Conservation (phyloP, 2,888 invertebrate species). For the Trissolcus japonicus region DNA sequence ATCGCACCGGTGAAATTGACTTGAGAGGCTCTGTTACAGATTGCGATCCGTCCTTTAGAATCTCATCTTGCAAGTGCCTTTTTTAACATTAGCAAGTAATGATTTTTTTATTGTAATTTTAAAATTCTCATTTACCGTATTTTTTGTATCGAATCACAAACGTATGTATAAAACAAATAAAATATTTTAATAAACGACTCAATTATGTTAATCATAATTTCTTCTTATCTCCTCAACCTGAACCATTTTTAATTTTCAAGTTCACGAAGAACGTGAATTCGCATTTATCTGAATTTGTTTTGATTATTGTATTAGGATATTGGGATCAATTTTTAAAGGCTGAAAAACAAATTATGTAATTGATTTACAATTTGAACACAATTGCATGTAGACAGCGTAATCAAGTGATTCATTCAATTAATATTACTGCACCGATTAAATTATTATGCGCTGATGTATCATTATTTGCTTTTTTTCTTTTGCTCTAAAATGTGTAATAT, state of each 20-base stretch:
- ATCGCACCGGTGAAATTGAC: constrained; percentile 12
- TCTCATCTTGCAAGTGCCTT: constrained; percentile 60
- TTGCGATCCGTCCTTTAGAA: constrained; percentile 63
- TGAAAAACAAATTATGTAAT: constrained; percentile 27
- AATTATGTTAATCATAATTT: constrained; percentile 4
- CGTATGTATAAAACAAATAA: constrained; percentile 50
- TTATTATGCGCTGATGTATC: neutral
- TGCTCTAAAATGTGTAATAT: neutral
- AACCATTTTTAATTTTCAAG: neutral
- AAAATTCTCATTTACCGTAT: constrained; percentile 51
- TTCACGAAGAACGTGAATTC: too few species aligned
- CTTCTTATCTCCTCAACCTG: too few species aligned
- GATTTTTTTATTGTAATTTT: constrained; percentile 43
- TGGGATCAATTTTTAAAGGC: constrained; percentile 11
- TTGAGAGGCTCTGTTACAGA: constrained; percentile 30
- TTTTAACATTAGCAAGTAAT: constrained; percentile 46
- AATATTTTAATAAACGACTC: constrained; percentile 58
- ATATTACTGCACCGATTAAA: neutral
- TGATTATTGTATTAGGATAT: neutral
- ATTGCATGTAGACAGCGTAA: neutral
- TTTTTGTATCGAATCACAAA: constrained; percentile 52
- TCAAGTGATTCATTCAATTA: constrained; percentile 15
- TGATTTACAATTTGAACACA: neutral
- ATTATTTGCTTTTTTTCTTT: constrained; percentile 6
- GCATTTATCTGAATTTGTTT: neutral